Percentiles rank a stretch among this genome's conserved stretches.
Conservation (phyloP, 2,888 invertebrate genomes). For the Dryocosmus kuriphilus region DNA sequence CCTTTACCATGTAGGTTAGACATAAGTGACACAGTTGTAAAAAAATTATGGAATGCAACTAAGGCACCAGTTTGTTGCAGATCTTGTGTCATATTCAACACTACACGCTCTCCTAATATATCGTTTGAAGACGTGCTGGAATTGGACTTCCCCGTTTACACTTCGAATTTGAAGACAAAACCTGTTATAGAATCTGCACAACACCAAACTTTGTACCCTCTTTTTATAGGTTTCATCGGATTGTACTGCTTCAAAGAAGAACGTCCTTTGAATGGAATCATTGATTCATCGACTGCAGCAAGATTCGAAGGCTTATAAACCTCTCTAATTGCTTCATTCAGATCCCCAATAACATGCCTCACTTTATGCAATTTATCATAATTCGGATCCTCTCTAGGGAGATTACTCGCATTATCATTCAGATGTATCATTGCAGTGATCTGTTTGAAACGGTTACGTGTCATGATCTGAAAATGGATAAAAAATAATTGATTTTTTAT, state of each 20-base stretch:
- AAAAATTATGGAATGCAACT: conserved; percentile 46
- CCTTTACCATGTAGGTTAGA: conserved; percentile 41
- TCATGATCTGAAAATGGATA: too few relatives aligned
- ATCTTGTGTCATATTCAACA: conserved; percentile 42
- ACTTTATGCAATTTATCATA: conserved; percentile 49
- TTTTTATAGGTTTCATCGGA: too few relatives aligned
- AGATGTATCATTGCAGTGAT: too few relatives aligned
- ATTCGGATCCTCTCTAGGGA: conserved; percentile 40
- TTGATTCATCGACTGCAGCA: conserved; percentile 47
- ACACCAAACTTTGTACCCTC: too few relatives aligned
- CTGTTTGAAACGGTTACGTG: conserved; percentile 44
- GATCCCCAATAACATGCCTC: conserved; percentile 41
- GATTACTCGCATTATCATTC: conserved; percentile 30
- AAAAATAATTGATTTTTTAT: background rate
- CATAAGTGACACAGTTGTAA: conserved; percentile 42
- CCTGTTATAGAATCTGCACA: conserved; percentile 46
- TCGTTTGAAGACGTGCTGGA: conserved; percentile 33
- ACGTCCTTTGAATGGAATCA: conserved; percentile 45
- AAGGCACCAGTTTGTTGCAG: conserved; percentile 37
- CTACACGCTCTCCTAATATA: too few relatives aligned
- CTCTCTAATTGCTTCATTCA: conserved; percentile 30
- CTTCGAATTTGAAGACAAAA: conserved; percentile 44
- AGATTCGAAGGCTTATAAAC: conserved; percentile 42
- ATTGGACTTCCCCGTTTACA: conserved; percentile 44
- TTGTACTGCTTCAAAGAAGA: conserved; percentile 46